phyloP scores from a whole-genome alignment of 64 coral and sea anemone genomes.

The Montipora capricornis region DNA sequence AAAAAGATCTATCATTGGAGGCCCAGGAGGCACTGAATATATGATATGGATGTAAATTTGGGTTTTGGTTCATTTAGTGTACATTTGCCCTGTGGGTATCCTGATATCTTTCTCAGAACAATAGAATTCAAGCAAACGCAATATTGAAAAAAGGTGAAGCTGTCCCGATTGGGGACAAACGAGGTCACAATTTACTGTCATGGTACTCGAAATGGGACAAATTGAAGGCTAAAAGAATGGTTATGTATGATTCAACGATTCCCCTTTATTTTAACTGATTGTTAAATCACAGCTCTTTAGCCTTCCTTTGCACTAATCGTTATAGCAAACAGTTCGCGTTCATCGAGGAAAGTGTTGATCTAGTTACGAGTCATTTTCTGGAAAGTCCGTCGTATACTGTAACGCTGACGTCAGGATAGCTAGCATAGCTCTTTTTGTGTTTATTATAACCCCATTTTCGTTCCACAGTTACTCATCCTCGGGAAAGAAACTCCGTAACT shows the following conservation, averaged over 20 bases:
- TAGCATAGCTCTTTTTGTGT: conserved; percentile 31
- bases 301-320: conserved; percentile 27
- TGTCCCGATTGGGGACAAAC: no score
- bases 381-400: conserved; percentile 55
- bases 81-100: no score
- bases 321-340: background rate
- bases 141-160: no score
- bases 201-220: no score
- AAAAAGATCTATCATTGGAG: no score
- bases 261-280: background rate
- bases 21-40: no score
- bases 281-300: background rate
- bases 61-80: no score
- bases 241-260: background rate
- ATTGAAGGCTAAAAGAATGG: background rate
- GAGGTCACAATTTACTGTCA: no score
- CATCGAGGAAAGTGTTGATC: conserved; percentile 28
- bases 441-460: conserved; percentile 28
- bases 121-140: no score
- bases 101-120: no score
- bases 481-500: conserved; percentile 85
- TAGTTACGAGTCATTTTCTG: background rate
- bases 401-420: conserved; percentile 42
- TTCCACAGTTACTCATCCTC: conserved; percentile 49
- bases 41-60: no score